These are phyloP conservation scores for Limanda limanda DNA, from an alignment of 2,113 vertebrate genomes.

Conservation along the genomic window DNA sequence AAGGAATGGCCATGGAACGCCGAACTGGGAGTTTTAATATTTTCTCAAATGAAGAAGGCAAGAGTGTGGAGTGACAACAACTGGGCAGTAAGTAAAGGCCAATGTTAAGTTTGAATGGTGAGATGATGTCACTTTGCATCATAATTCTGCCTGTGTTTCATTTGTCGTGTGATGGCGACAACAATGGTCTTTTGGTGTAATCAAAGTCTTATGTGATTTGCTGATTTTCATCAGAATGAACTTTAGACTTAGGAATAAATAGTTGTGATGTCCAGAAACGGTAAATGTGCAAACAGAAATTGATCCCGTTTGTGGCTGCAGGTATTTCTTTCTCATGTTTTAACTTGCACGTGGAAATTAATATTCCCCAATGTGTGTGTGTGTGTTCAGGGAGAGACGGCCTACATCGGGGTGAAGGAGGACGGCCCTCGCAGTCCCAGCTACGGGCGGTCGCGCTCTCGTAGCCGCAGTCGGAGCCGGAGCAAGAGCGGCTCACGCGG, in stretches of 20 bases:
- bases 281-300: too few species aligned
- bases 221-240: not conserved
- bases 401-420: slow-evolving; percentile 90
- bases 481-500: slow-evolving; percentile 88
- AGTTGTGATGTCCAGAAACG: too few species aligned
- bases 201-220: not conserved
- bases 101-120: not conserved
- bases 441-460: slow-evolving; percentile 88
- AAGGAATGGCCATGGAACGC: slow-evolving; percentile 1
- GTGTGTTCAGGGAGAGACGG: slow-evolving; percentile 88
- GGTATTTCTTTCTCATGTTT: not conserved
- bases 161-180: not conserved
- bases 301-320: not conserved
- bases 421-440: slow-evolving; percentile 89
- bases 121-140: not conserved
- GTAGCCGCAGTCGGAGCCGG: slow-evolving; percentile 81
- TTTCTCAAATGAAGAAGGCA: slow-evolving; percentile 43
- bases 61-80: slow-evolving; percentile 4
- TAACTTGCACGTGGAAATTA: not conserved
- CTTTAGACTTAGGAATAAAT: too few species aligned
- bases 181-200: not conserved
- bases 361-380: not conserved
- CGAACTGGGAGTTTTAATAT: slow-evolving; percentile 43
- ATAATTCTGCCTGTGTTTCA: not conserved
- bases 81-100: slow-evolving; percentile 25